A percentile compares a stretch with the other conserved stretches of the same genome.
Evolutionary conservation across 1,140 invertebrate genomes (phyloP).

Genomic region (Galleria mellonella): DNA sequence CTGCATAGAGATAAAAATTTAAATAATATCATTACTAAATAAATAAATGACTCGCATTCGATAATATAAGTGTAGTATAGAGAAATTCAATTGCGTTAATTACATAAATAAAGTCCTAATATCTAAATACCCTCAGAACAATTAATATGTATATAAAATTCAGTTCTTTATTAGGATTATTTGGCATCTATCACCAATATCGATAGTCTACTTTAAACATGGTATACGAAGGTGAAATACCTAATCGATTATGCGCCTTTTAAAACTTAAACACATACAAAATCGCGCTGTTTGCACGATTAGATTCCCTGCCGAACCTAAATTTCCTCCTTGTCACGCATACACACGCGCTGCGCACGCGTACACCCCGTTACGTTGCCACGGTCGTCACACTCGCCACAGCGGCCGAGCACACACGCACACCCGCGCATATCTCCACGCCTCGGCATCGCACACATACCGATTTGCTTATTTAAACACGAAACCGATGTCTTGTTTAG

Average conservation of each 20-base stretch:
- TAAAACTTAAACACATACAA: constrained; percentile 50
- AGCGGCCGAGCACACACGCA: constrained; percentile 13
- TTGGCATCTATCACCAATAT: constrained; percentile 69
- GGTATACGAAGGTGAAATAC: constrained; percentile 66
- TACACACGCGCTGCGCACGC: constrained; percentile 14
- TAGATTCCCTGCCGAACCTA: constrained; percentile 66
- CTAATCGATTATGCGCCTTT: constrained; percentile 57
- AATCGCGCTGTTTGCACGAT: constrained; percentile 28
- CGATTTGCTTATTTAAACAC: constrained; percentile 3
- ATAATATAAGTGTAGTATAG: constrained; percentile 11
- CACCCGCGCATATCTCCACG: too few relatives aligned
- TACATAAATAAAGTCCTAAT: constrained; percentile 62
- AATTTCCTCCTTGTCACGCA: constrained; percentile 59
- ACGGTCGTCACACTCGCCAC: constrained; percentile 13
- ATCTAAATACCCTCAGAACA: constrained; percentile 73
- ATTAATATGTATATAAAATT: constrained; percentile 74
- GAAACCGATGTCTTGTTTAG: constrained; percentile 3
- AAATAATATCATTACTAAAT: constrained; percentile 16
- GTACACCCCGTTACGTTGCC: constrained; percentile 6
- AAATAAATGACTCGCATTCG: constrained; percentile 16
- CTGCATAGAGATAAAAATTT: constrained; percentile 11
- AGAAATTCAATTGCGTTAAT: constrained; percentile 37
- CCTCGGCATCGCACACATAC: too few relatives aligned
- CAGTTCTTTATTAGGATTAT: constrained; percentile 75
- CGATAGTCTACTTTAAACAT: constrained; percentile 61